A percentile compares a stretch with the other conserved stretches of the same genome.
Conservation (phyloP, 2,113 vertebrate genomes). For the Grantiella picta region DNA sequence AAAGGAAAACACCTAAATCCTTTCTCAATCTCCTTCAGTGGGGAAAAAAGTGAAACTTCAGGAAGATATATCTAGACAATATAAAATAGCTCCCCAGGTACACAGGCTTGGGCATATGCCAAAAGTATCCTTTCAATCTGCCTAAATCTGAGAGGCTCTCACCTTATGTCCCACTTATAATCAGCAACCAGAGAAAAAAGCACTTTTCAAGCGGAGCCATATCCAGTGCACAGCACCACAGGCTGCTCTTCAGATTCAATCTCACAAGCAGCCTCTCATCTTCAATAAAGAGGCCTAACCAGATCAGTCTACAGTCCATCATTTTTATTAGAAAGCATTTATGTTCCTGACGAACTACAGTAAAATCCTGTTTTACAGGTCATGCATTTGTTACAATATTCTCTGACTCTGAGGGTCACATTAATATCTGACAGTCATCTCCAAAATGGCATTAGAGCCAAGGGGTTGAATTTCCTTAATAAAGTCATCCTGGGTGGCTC, state of each 20-base stretch:
- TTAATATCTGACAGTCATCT: neutral
- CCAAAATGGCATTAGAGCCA: neutral
- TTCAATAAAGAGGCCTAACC: neutral
- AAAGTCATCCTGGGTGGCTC: neutral
- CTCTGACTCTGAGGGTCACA: neutral
- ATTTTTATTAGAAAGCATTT: constrained; percentile 15
- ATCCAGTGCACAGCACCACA: neutral
- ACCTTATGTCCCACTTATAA: neutral
- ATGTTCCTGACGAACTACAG: neutral
- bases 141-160: neutral
- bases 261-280: neutral
- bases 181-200: neutral
- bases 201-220: neutral
- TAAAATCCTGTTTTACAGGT: neutral
- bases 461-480: neutral
- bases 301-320: neutral
- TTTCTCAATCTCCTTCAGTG: neutral
- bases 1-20: neutral
- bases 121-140: neutral
- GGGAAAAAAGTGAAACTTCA: neutral
- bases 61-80: neutral
- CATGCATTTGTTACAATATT: neutral
- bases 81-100: neutral
- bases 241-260: neutral
- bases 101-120: neutral